Evolutionary conservation across 2,888 invertebrate genomes (phyloP).

Genomic region (Cetonia aurata): DNA sequence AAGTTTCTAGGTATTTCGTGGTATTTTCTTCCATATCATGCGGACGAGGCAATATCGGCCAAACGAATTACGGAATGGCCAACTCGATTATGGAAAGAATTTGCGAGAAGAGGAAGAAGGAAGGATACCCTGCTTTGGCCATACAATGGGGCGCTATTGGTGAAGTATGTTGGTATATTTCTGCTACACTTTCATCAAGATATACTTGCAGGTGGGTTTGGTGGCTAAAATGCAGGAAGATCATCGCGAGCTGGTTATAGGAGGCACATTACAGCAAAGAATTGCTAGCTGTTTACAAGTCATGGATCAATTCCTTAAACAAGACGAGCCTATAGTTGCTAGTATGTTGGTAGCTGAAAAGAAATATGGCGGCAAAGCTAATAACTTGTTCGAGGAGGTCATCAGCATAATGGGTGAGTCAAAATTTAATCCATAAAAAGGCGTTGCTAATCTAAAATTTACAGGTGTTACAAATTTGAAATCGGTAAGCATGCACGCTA

Average conservation of each 20-base stretch:
- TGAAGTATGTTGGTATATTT: constrained; percentile 62
- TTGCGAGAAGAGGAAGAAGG: constrained; percentile 76
- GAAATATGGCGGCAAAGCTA: constrained; percentile 72
- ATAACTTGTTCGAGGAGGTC: constrained; percentile 79
- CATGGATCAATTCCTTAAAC: constrained; percentile 79
- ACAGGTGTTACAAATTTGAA: constrained; percentile 79
- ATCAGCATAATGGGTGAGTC: constrained; percentile 67
- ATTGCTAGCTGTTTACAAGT: constrained; percentile 68
- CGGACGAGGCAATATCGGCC: constrained; percentile 90
- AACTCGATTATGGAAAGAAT: constrained; percentile 91
- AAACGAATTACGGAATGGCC: constrained; percentile 89
- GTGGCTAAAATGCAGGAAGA: constrained; percentile 67
- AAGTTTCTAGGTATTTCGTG: constrained; percentile 76
- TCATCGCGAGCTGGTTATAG: constrained; percentile 57
- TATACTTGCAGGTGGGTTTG: constrained; percentile 70
- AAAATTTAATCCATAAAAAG: constrained; percentile 81
- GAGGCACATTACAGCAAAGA: constrained; percentile 43
- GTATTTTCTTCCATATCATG: constrained; percentile 92
- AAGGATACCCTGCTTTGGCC: constrained; percentile 51
- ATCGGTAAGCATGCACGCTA: constrained; percentile 77
- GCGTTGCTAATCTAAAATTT: constrained; percentile 71
- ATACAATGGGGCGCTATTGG: constrained; percentile 54
- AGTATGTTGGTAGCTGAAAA: constrained; percentile 88
- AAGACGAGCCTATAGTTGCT: constrained; percentile 71
- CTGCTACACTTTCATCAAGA: too few species aligned